These are phyloP conservation scores for Oxycera nigricornis DNA, from an alignment of 2,888 invertebrate genomes.

Conservation along the genomic window DNA sequence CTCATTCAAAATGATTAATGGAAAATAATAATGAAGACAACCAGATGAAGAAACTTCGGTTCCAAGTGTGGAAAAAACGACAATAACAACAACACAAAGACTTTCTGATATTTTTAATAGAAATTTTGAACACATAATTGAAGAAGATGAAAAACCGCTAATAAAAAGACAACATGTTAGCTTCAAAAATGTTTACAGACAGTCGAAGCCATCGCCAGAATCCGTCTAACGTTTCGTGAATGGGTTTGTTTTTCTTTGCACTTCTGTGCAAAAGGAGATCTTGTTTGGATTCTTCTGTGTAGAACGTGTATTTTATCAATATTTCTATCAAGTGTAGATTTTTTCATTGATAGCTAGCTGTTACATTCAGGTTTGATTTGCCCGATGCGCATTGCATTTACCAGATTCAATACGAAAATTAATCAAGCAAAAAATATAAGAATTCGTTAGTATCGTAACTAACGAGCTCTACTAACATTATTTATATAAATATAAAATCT, in stretches of 20 bases:
- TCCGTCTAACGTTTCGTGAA: not conserved
- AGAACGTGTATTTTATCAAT: no score
- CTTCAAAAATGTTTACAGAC: not conserved
- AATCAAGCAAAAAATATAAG: no score
- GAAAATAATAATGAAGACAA: conserved; percentile 24
- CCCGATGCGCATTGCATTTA: no score
- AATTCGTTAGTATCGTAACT: no score
- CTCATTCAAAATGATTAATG: conserved; percentile 34
- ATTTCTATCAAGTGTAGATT: no score
- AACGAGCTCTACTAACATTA: no score
- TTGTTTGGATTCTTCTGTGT: not conserved
- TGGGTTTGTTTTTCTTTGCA: not conserved
- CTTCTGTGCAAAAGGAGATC: not conserved
- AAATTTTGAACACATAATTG: conserved; percentile 11
- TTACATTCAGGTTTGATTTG: no score
- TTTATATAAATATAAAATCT: no score
- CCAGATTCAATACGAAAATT: no score
- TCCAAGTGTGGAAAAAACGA: not conserved
- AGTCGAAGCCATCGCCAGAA: not conserved
- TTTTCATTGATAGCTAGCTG: no score
- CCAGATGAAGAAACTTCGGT: conserved; percentile 20
- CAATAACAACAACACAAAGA: conserved; percentile 9
- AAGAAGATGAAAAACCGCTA: not conserved
- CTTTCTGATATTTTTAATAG: conserved; percentile 27
- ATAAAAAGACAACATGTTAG: not conserved